Conservation (phyloP, 2,797 vertebrate genomes). For the Leptatherina wallacei region DNA sequence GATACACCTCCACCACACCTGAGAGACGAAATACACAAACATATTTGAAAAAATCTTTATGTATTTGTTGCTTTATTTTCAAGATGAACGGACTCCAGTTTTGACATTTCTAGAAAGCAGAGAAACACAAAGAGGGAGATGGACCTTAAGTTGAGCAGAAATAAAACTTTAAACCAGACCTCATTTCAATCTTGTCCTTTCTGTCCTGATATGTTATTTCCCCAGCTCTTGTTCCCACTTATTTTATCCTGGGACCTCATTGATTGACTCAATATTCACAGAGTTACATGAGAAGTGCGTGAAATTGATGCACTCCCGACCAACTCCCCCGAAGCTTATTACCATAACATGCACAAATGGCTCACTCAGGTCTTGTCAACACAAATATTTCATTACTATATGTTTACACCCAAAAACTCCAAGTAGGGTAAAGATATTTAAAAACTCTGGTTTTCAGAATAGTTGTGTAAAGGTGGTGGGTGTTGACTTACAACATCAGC, state of each 20-base stretch:
- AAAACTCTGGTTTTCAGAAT: no score
- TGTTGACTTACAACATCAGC: no score
- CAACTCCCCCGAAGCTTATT: background rate
- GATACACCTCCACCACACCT: slow-evolving; percentile 98
- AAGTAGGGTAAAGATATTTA: no score
- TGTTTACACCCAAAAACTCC: no score
- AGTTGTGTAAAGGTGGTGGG: no score
- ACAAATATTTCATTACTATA: no score
- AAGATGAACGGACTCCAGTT: background rate
- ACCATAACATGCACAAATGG: no score
- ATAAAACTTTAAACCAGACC: slow-evolving; percentile 44
- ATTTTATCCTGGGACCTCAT: background rate
- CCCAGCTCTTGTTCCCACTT: slow-evolving; percentile 3
- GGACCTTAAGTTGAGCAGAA: slow-evolving; percentile 34
- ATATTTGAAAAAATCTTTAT: background rate
- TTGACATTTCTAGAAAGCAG: slow-evolving; percentile 17
- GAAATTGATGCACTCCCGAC: background rate
- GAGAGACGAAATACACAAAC: slow-evolving; percentile 26
- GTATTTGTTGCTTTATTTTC: background rate
- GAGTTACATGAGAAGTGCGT: background rate
- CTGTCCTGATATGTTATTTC: slow-evolving; percentile 47
- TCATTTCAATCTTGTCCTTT: slow-evolving; percentile 34
- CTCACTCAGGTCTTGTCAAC: no score
- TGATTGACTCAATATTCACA: background rate
- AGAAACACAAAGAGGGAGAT: slow-evolving; percentile 7